Evolutionary conservation across 1,140 invertebrate genomes (phyloP), one percentile per base, ranked within the genome.

Genomic region (Harlomillsia oculata): DNA sequence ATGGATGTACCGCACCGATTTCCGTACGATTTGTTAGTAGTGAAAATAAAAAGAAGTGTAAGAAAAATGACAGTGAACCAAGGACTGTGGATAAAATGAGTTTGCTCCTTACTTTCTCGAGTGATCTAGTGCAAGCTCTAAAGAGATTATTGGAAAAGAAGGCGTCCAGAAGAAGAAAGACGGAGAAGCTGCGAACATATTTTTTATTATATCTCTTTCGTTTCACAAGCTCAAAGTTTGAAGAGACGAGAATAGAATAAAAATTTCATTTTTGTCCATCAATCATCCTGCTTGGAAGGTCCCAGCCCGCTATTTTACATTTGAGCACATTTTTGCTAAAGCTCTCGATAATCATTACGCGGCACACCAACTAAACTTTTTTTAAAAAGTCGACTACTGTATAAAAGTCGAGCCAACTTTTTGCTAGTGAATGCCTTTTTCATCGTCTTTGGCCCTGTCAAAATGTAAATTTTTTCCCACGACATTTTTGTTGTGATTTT

Each of bases 191-290:
- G 43, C n/a, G n/a, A n/a, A n/a, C n/a, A n/a, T n/a, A n/a, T n/a
- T n/a, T n/a, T n/a, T n/a, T n/a, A n/a, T n/a, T n/a, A n/a, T n/a
- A n/a, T n/a, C n/a, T n/a, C n/a, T n/a, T n/a, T n/a, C n/a, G n/a
- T n/a, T n/a, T n/a, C n/a, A n/a, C n/a, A n/a, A n/a, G 45, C 29
- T 30, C 36, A 48, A 46, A 48, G 52, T 26, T 54, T 16, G 43
- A 39, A n/a, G 53, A 40, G 43, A 52, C 56, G 48, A 34, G 56
- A 51, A 45, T 29, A 34, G 56, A 52, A 58, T 58, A 52, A 58
- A 46, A 58, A 58, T 58, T 52, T 52, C 48, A 58, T 58, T 58
- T 57, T 29, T 58, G 25, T 49, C 56, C 56, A 58, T 58, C 56
- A 58, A 58, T 58, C 56, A 58, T 58, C 29, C 39, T n/a, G n/a